phyloP scores from a whole-genome alignment of 2,113 vertebrate species.

The Mohoua ochrocephala region DNA sequence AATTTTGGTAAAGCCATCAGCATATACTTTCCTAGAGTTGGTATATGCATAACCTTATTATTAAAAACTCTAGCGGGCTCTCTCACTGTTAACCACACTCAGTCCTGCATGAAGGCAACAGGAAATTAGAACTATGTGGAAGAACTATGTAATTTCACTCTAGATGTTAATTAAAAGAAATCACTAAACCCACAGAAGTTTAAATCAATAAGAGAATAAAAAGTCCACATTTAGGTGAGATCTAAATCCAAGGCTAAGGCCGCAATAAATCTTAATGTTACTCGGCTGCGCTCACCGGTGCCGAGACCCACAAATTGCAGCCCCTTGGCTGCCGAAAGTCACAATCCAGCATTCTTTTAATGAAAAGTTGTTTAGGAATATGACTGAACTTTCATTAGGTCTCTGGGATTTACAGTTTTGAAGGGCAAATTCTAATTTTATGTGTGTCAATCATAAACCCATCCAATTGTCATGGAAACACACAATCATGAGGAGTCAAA shows the following conservation, averaged over 20 bases:
- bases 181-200: neutral
- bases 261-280: neutral
- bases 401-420: neutral
- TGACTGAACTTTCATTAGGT: neutral
- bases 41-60: neutral
- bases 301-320: neutral
- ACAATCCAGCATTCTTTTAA: neutral
- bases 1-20: neutral
- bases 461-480: conserved; percentile 44
- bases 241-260: neutral
- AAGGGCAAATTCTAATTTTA: neutral
- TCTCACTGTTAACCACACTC: neutral
- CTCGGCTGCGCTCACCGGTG: neutral
- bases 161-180: neutral
- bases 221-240: neutral
- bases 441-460: conserved; percentile 20
- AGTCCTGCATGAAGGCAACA: neutral
- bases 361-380: neutral
- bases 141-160: neutral
- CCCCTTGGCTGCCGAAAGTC: neutral
- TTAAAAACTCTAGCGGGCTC: neutral
- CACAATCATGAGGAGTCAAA: conserved; percentile 11
- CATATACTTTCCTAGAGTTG: neutral
- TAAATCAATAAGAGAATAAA: neutral
- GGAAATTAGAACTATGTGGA: neutral